Base-by-base conservation (phyloP, 2,888 invertebrate genomes). In the Scaptomyza cyrtandrae region DNA sequence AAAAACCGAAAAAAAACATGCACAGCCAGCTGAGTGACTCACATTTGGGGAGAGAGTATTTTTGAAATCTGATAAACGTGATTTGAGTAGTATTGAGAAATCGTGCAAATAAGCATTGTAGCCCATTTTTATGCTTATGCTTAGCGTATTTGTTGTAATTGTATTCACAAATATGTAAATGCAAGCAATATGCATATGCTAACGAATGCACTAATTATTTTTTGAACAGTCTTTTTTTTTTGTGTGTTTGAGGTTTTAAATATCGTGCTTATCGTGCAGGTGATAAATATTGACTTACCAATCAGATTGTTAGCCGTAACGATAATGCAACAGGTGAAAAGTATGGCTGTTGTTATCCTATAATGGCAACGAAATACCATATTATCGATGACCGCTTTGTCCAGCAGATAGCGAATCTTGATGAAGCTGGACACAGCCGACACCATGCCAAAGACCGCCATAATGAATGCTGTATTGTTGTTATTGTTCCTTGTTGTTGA, bases 361-460 rank as follows among this genome's bases (percentile, higher is more conserved):
- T 97, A 97, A 92, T 97, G 97, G 91, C 96, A 96, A 87, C 97
- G 94, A 93, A 97, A 97, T 69, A 97, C 95, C 95, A 96, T 95
- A 92, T 97, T 97, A 93, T 97, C 97, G 89, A 97, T 97, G 84
- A 96, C 94, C 70, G 97, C 97, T 92, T 96, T 97, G 94, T 97
- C 97, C 91, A 96, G 94, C 82, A 97, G 94, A 94, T 96, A 96
- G 92, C 97, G 96, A 91, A 97, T 96, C 94, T 97, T 97, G 87
- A 97, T 95, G 92, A 97, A 97, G 93, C 97, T 96, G 94, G 97
- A 97, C 86, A 97, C 96, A 84, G 97, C 96, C 90, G 97, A 97
- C 81, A 96, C 95, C 94, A 97, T 94, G 75, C 96, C 96, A 90
- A 96, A 95, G 76, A 97, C 94, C 90, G 96, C 95, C 97, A 97